These are phyloP conservation scores for Helicoverpa armigera DNA, from an alignment of 1,140 invertebrate species.

Conservation along the genomic window DNA sequence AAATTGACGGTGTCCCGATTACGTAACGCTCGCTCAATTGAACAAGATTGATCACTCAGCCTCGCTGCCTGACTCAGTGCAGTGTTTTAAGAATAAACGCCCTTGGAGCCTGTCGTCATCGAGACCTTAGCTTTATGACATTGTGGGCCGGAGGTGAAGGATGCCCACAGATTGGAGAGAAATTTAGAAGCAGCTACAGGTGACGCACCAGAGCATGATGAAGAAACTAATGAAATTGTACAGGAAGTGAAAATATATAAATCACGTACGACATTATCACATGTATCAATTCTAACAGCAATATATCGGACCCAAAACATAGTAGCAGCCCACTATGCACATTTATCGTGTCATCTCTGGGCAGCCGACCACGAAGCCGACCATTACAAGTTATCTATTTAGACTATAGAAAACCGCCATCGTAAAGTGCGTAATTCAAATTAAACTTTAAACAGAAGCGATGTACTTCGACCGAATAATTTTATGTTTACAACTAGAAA, in stretches of 20 bases:
- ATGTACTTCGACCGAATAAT: slow-evolving; percentile 63
- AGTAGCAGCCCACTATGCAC: slow-evolving; percentile 28
- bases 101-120: slow-evolving; percentile 36
- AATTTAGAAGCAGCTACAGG: too few relatives aligned
- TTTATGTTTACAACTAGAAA: slow-evolving; percentile 79
- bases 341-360: slow-evolving; percentile 44
- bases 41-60: slow-evolving; percentile 44
- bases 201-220: too few relatives aligned
- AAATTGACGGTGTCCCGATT: slow-evolving; percentile 45
- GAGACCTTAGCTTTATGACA: slow-evolving; percentile 22
- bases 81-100: slow-evolving; percentile 46
- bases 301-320: slow-evolving; percentile 25
- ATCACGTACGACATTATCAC: not conserved
- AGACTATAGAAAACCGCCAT: slow-evolving; percentile 42
- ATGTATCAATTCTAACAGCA: not conserved
- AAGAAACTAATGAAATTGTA: too few relatives aligned
- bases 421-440: slow-evolving; percentile 43
- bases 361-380: slow-evolving; percentile 13
- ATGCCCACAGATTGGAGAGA: not conserved
- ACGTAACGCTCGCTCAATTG: slow-evolving; percentile 44
- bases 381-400: slow-evolving; percentile 30
- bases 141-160: slow-evolving; percentile 12
- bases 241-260: not conserved
- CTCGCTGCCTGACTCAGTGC: slow-evolving; percentile 42
- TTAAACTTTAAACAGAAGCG: slow-evolving; percentile 45